Conservation (phyloP, 2,888 invertebrate species). For the Drosophila sordidula region DNA sequence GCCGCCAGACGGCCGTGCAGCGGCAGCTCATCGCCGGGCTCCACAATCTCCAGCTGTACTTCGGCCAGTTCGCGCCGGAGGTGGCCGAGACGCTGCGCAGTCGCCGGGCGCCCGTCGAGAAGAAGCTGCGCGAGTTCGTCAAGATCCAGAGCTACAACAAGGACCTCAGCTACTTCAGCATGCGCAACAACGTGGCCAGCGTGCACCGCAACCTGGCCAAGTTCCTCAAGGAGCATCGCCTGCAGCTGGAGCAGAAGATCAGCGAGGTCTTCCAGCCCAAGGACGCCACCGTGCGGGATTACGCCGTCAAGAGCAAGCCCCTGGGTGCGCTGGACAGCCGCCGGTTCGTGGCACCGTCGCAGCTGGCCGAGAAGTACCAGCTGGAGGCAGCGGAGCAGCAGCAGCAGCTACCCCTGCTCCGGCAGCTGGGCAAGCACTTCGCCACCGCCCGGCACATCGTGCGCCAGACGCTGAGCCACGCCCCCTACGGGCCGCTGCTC, state of each 20-base stretch:
- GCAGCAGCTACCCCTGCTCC: constrained; percentile 58
- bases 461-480: constrained; percentile 87
- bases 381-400: too few species aligned
- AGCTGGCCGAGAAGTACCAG: constrained; percentile 64
- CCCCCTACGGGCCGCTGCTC: constrained; percentile 87
- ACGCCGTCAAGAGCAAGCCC: constrained; percentile 77
- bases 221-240: constrained; percentile 93
- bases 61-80: constrained; percentile 90
- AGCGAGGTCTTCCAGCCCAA: constrained; percentile 84
- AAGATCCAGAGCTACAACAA: constrained; percentile 98
- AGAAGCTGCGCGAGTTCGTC: constrained; percentile 95
- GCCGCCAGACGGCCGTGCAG: constrained; percentile 40
- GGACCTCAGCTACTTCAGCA: constrained; percentile 97
- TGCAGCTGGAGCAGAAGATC: constrained; percentile 85
- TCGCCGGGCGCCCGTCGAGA: constrained; percentile 93
- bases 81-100: constrained; percentile 89
- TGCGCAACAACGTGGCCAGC: constrained; percentile 94
- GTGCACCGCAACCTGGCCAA: constrained; percentile 95
- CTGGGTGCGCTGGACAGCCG: constrained; percentile 80
- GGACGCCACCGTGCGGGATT: constrained; percentile 81
- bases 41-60: constrained; percentile 94
- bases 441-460: constrained; percentile 88
- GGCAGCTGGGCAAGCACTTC: constrained; percentile 85
- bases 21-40: constrained; percentile 87
- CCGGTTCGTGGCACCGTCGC: constrained; percentile 81